Percentiles rank a stretch among this genome's conserved stretches.
Conservation (phyloP, 2,888 invertebrate species). For the Ceriagrion tenellum region DNA sequence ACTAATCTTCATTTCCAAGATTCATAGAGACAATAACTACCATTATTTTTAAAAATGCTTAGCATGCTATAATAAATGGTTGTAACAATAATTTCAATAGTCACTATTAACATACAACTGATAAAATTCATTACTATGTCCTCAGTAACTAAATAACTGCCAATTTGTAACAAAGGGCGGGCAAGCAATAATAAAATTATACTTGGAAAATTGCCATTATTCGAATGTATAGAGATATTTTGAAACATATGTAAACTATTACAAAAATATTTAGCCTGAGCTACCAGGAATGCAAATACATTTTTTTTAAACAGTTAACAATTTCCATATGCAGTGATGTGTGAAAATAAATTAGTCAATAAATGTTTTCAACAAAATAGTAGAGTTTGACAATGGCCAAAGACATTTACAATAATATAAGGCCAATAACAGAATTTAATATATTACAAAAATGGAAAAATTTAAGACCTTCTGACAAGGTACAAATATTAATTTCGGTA, state of each 20-base stretch:
- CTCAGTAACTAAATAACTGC: neutral
- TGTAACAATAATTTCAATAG: slow-evolving; percentile 12
- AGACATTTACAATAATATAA: slow-evolving; percentile 49
- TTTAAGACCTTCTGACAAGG: neutral
- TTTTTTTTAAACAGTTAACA: slow-evolving; percentile 62
- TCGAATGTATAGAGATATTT: slow-evolving; percentile 58
- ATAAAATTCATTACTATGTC: neutral
- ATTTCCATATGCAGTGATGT: slow-evolving; percentile 26
- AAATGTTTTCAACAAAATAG: slow-evolving; percentile 47
- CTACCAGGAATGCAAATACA: slow-evolving; percentile 67
- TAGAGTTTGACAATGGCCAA: slow-evolving; percentile 49
- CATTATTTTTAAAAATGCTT: slow-evolving; percentile 23
- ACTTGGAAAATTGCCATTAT: slow-evolving; percentile 60
- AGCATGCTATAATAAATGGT: slow-evolving; percentile 6
- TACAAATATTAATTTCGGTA: slow-evolving; percentile 23
- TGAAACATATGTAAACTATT: slow-evolving; percentile 65
- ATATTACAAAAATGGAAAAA: slow-evolving; percentile 23
- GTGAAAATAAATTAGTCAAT: slow-evolving; percentile 46
- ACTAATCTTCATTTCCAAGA: neutral
- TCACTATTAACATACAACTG: slow-evolving; percentile 20
- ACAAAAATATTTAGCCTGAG: slow-evolving; percentile 68
- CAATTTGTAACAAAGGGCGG: slow-evolving; percentile 17
- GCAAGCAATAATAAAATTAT: slow-evolving; percentile 46
- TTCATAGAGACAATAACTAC: slow-evolving; percentile 41
- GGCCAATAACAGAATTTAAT: slow-evolving; percentile 41